Conservation (phyloP, 2,113 vertebrate genomes). For the Mobula hypostoma region DNA sequence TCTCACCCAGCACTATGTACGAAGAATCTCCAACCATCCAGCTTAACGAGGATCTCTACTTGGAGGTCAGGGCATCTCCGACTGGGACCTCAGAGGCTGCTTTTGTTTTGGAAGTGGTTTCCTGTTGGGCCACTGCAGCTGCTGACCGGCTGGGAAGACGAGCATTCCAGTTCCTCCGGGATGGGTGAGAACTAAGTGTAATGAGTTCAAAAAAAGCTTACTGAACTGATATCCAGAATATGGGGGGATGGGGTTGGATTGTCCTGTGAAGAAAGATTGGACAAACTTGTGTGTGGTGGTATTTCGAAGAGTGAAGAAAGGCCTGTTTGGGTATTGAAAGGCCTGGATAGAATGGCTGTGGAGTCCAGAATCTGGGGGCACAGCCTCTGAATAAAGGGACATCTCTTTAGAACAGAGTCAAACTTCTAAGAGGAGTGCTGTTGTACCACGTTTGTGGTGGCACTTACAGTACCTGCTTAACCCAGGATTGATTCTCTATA, state of each 20-base stretch:
- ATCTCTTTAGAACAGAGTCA: too few species aligned
- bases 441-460: too few species aligned
- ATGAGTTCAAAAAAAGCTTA: too few species aligned
- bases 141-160: conserved; percentile 38
- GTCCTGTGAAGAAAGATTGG: too few species aligned
- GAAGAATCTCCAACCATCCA: conserved; percentile 1
- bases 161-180: conserved; percentile 47
- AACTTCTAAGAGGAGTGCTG: too few species aligned
- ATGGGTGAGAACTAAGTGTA: conserved; percentile 45
- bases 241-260: too few species aligned
- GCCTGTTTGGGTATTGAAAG: not conserved
- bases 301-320: too few species aligned
- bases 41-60: conserved; percentile 46
- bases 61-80: conserved; percentile 49
- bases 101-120: conserved; percentile 49
- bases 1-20: conserved; percentile 37
- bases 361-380: not conserved
- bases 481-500: too few species aligned
- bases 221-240: too few species aligned
- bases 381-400: too few species aligned
- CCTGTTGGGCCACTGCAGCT: conserved; percentile 57
- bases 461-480: too few species aligned
- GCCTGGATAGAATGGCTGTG: not conserved
- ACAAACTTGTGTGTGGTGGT: too few species aligned
- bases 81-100: conserved; percentile 44